Percentiles rank a stretch among this genome's conserved stretches.
phyloP scores from a whole-genome alignment of 2,888 invertebrate genomes.

The Argyra leucocephala region DNA sequence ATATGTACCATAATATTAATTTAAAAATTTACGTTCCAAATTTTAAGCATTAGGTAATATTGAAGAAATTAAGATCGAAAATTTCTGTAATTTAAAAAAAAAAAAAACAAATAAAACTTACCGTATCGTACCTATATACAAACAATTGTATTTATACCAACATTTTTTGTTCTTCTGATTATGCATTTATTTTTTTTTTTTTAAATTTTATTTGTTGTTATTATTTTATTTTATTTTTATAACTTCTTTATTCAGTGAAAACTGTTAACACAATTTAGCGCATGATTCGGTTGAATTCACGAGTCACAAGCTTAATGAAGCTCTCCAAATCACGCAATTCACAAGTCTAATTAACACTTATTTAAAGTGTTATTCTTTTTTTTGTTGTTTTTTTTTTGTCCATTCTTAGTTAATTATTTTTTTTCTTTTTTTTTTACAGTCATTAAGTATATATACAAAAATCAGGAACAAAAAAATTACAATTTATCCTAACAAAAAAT shows the following conservation, averaged over 20 bases:
- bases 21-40: too few species aligned
- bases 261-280: slow-evolving; percentile 30
- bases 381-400: not conserved
- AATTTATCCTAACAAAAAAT: slow-evolving; percentile 3
- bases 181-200: too few species aligned
- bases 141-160: too few species aligned
- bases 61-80: too few species aligned
- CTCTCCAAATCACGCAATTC: slow-evolving; percentile 45
- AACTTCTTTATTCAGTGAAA: not conserved
- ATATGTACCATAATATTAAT: too few species aligned
- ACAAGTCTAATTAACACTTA: slow-evolving; percentile 34
- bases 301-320: slow-evolving; percentile 42
- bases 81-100: too few species aligned
- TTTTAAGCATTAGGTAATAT: too few species aligned
- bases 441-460: not conserved
- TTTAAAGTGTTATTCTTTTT: not conserved
- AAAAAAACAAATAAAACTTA: too few species aligned
- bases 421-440: not conserved
- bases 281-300: slow-evolving; percentile 46
- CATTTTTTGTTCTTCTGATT: too few species aligned
- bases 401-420: not conserved
- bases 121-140: too few species aligned
- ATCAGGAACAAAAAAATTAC: not conserved
- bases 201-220: too few species aligned
- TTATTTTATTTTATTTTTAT: not conserved